Percentiles rank a stretch among this genome's conserved stretches.
Evolutionary conservation across 2,888 invertebrate genomes (phyloP).

Genomic region (Nephrotoma flavescens): DNA sequence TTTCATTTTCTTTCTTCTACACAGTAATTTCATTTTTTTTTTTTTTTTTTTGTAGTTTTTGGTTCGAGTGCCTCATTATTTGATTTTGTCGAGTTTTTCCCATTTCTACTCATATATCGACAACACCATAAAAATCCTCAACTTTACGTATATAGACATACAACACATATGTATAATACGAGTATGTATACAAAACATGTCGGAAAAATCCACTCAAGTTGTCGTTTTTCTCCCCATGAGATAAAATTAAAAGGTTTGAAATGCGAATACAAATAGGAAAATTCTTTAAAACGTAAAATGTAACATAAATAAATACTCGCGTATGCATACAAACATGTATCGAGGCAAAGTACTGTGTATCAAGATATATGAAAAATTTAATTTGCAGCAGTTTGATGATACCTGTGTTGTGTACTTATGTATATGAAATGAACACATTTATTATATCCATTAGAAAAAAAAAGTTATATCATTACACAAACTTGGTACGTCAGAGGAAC

Average conservation of each 20-base stretch:
- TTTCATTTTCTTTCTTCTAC: not conserved
- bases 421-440: not conserved
- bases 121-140: not conserved
- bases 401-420: not conserved
- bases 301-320: too few species aligned
- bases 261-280: not conserved
- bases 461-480: too few species aligned
- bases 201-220: not conserved
- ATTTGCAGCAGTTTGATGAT: not conserved
- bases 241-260: not conserved
- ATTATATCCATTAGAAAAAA: not conserved
- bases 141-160: not conserved
- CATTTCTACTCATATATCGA: not conserved
- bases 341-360: not conserved
- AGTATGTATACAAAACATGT: not conserved
- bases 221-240: not conserved
- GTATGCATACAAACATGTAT: not conserved
- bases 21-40: not conserved
- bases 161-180: not conserved
- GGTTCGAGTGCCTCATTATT: not conserved
- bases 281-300: not conserved
- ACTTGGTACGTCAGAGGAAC: too few species aligned
- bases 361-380: not conserved
- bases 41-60: not conserved
- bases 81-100: not conserved